Percentiles rank a stretch among this genome's conserved stretches.
phyloP scores from a whole-genome alignment of 1,140 invertebrate species.

The Phymastichus coffea region DNA sequence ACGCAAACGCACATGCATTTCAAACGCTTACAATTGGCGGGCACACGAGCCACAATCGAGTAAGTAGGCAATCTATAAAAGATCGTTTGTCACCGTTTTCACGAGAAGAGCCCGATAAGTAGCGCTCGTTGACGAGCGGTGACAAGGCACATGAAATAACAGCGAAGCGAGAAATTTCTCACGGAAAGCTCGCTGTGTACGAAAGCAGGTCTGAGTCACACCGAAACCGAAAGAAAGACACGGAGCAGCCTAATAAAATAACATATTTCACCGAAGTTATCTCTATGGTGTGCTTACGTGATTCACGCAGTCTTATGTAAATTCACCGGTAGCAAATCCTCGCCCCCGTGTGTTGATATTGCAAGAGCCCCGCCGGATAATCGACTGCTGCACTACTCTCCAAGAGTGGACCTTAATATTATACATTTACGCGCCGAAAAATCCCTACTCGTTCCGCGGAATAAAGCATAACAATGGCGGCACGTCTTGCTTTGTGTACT shows the following conservation, averaged over 20 bases:
- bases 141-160: background rate
- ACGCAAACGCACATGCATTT: too few species aligned
- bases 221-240: too few species aligned
- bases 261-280: background rate
- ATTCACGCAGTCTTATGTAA: slow-evolving; percentile 18
- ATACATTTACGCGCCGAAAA: background rate
- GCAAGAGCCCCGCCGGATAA: background rate
- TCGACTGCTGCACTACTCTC: too few species aligned
- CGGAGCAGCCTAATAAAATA: slow-evolving; percentile 16
- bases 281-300: background rate
- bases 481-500: slow-evolving; percentile 1
- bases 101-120: background rate
- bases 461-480: slow-evolving; percentile 10
- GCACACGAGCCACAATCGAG: too few species aligned
- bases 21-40: too few species aligned
- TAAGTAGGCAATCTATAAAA: too few species aligned
- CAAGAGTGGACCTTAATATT: background rate
- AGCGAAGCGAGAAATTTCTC: background rate
- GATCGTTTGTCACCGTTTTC: too few species aligned
- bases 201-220: background rate
- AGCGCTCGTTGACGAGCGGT: background rate
- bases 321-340: background rate
- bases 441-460: background rate
- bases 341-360: slow-evolving; percentile 3
- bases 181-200: background rate